Evolutionary conservation across 2,888 invertebrate species (phyloP).

Genomic region (Chrysolina oricalcia): DNA sequence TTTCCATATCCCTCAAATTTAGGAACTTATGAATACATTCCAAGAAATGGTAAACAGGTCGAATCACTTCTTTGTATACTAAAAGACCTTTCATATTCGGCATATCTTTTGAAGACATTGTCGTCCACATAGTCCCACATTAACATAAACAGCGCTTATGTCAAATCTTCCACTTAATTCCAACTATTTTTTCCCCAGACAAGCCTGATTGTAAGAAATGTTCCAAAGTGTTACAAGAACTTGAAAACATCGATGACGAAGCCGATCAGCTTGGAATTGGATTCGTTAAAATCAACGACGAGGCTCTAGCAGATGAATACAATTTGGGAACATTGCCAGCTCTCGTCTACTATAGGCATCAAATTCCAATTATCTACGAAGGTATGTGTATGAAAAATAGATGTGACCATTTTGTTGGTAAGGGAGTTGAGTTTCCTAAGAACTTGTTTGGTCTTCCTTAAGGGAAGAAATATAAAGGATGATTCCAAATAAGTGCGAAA

Average conservation of each 20-base stretch:
- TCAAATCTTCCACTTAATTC: neutral
- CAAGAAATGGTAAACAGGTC: no score
- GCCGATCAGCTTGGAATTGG: conserved; percentile 95
- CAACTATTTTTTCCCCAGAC: conserved; percentile 76
- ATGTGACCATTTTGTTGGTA: neutral
- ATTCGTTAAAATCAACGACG: conserved; percentile 95
- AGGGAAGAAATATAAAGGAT: no score
- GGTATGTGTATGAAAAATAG: conserved; percentile 74
- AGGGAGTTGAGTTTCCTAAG: no score
- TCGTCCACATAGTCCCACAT: neutral
- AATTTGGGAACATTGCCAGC: conserved; percentile 91
- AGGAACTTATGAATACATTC: no score
- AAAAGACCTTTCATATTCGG: no score
- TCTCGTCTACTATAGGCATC: conserved; percentile 93
- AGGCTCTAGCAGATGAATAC: conserved; percentile 92
- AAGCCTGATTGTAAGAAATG: conserved; percentile 95
- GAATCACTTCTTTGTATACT: no score
- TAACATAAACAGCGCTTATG: conserved; percentile 12
- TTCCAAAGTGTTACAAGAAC: conserved; percentile 89
- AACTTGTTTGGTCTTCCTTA: no score
- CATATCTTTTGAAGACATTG: no score
- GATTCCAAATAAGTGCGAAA: no score
- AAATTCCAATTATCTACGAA: conserved; percentile 95
- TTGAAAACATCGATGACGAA: conserved; percentile 96
- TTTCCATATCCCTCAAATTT: no score